These are phyloP conservation scores for Entomyzon cyanotis DNA, from an alignment of 2,113 vertebrate genomes.

Conservation along the genomic window DNA sequence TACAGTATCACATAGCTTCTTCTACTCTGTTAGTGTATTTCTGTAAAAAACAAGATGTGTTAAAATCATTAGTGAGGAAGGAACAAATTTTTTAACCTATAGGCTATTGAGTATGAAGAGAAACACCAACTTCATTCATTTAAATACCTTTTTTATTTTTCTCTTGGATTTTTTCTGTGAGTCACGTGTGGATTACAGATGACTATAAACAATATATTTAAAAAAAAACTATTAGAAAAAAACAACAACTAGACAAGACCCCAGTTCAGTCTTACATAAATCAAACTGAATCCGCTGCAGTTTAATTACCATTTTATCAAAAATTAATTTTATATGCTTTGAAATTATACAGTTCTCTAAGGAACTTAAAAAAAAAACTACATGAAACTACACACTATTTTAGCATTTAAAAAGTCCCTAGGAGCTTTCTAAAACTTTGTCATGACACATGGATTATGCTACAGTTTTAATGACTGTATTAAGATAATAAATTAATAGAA, in stretches of 20 bases:
- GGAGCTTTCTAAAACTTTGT: background rate
- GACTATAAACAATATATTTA: background rate
- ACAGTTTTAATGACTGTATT: background rate
- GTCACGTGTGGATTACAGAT: background rate
- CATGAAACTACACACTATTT: background rate
- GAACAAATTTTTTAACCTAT: background rate
- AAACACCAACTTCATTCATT: background rate
- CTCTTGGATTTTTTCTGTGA: background rate
- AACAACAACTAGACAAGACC: background rate
- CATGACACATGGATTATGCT: background rate
- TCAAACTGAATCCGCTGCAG: background rate
- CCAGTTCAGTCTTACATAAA: background rate
- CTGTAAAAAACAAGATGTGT: background rate
- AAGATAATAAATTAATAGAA: background rate
- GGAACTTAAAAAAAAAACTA: background rate
- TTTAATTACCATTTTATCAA: conserved; percentile 7
- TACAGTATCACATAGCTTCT: background rate
- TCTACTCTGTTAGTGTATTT: background rate
- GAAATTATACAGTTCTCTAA: background rate
- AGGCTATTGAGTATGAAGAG: background rate
- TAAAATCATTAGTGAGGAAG: background rate
- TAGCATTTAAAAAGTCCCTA: background rate
- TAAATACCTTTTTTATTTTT: background rate
- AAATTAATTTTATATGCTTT: background rate
- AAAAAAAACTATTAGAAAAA: background rate